Evolutionary conservation across 2,888 invertebrate genomes (phyloP), one percentile per base, ranked within the genome.

Genomic region (Cancer borealis): DNA sequence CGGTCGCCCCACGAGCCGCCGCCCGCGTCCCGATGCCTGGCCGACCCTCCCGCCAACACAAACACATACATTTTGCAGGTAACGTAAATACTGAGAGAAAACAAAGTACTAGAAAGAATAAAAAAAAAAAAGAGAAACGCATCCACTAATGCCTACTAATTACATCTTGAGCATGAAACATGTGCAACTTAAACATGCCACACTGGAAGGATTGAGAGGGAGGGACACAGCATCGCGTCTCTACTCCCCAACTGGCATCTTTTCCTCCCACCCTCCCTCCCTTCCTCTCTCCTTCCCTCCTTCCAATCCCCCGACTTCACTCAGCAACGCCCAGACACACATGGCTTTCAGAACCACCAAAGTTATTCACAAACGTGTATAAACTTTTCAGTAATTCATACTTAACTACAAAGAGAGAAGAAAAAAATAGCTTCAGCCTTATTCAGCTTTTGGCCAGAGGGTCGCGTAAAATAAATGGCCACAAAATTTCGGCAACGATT

Each of bases 261-360:
- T 90, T 90, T 26, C 91, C 8, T 12, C 66, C 30, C 91, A 26
- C 30, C 5, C 14, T 3, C 90, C 46, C 90, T 90, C 30, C 26
- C 90, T 47, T 30, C 45, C 91, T 91, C 91, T 30, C 46, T 12
- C 47, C 26, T 21, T 49, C 47, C 30, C 39, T 26, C 26, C 39
- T 49, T 49, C 30, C 39, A 12, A 47, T 49, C 45, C 30, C 66
- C 39, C 91, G 54, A 60, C 60, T 49, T 91, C 91, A 91, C 60
- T 60, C 88, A 88, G 88, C 47, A 46, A 46, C 47, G 88, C 88
- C 88, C 88, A 47, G 47, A 88, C 79, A 79, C 79, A 79, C 79
- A 79, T 79, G 79, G 79, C 30, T 79, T 79, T 79, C 79, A 79
- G 79, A 79, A 30, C 30, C 79, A 79, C 30, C 26, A 12, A 30